Percentiles rank a stretch among this genome's conserved stretches.
These are phyloP conservation scores for Aromia moschata DNA, from an alignment of 2,888 invertebrate genomes.

Conservation along the genomic window DNA sequence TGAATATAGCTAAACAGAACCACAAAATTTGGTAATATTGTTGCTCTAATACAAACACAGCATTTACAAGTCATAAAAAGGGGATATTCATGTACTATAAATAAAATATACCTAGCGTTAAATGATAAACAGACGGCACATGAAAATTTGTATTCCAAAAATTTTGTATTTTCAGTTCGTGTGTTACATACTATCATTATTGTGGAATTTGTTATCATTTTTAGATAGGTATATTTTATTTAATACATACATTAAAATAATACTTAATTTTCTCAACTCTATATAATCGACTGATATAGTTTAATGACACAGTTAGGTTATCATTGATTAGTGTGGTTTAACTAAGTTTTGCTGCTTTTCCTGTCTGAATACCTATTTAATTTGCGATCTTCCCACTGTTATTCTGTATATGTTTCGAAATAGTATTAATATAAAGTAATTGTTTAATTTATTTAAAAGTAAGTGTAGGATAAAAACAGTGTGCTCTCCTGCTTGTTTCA, in stretches of 20 bases:
- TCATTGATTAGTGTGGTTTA: slow-evolving; percentile 11
- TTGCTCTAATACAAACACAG: not conserved
- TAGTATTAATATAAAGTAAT: slow-evolving; percentile 13
- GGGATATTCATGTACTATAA: slow-evolving; percentile 10
- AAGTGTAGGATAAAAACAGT: slow-evolving; percentile 13
- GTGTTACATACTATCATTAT: too few species aligned
- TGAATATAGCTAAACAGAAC: too few species aligned
- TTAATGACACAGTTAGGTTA: slow-evolving; percentile 21
- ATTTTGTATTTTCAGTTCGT: too few species aligned
- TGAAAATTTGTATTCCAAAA: too few species aligned
- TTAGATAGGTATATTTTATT: slow-evolving; percentile 9
- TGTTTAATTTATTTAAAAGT: slow-evolving; percentile 16
- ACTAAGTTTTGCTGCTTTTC: slow-evolving; percentile 8
- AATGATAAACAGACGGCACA: too few species aligned
- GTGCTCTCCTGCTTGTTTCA: slow-evolving; percentile 24
- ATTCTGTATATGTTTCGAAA: slow-evolving; percentile 20
- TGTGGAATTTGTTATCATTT: too few species aligned
- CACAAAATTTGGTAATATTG: too few species aligned
- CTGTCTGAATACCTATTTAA: not conserved
- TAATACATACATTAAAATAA: not conserved
- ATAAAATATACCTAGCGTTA: slow-evolving; percentile 13
- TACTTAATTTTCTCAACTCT: slow-evolving; percentile 13
- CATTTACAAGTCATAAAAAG: not conserved
- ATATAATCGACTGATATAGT: slow-evolving; percentile 22
- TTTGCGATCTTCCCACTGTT: slow-evolving; percentile 2